Evolutionary conservation across 2,888 invertebrate species (phyloP).

Genomic region (Maniola hyperantus): DNA sequence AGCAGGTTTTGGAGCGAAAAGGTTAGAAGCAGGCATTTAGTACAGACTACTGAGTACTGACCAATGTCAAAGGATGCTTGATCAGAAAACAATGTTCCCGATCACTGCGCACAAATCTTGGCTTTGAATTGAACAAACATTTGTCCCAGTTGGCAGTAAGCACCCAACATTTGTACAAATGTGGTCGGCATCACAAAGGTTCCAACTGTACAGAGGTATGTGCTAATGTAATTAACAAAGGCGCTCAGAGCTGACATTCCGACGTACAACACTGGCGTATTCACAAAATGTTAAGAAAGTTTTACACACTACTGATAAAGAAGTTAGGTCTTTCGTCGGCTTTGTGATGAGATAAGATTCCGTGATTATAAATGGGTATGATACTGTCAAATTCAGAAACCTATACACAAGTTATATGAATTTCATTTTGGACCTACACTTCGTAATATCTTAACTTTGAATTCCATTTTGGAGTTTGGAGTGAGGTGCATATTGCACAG

Average conservation of each 20-base stretch:
- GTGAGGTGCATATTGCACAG: too few relatives aligned
- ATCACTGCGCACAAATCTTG: too few relatives aligned
- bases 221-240: slow-evolving; percentile 33
- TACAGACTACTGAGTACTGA: too few relatives aligned
- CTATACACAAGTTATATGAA: too few relatives aligned
- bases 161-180: slow-evolving; percentile 5
- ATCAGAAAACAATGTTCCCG: too few relatives aligned
- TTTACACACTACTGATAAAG: slow-evolving; percentile 13
- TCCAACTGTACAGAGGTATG: slow-evolving; percentile 22
- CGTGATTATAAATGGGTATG: background rate
- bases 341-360: background rate
- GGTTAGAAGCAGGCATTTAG: too few relatives aligned
- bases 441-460: too few relatives aligned
- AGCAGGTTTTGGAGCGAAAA: too few relatives aligned
- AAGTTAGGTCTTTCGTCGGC: background rate
- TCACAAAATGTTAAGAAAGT: slow-evolving; percentile 18
- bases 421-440: too few relatives aligned
- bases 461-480: too few relatives aligned
- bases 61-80: too few relatives aligned
- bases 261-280: slow-evolving; percentile 12
- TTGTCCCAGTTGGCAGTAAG: background rate
- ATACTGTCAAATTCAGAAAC: background rate
- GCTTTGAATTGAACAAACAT: slow-evolving; percentile 1
- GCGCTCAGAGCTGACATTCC: slow-evolving; percentile 29
- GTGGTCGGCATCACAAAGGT: slow-evolving; percentile 28